Evolutionary conservation across 2,113 vertebrate species (phyloP).

Genomic region (Polypterus bichir): DNA sequence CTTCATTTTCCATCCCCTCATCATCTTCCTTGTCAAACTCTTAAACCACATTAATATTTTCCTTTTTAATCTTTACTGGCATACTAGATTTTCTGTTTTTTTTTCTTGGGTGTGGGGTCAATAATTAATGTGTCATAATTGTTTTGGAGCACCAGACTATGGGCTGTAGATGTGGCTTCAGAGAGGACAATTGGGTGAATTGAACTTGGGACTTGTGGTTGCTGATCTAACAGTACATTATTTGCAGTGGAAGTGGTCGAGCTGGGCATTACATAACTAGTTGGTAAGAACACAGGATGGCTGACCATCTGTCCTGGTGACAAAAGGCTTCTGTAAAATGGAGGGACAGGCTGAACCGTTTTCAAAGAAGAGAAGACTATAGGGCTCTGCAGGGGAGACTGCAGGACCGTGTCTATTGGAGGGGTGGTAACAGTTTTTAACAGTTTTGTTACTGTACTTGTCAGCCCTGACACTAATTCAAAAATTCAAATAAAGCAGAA

Average conservation of each 20-base stretch:
- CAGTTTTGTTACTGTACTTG: too few species aligned
- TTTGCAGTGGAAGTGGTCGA: constrained; percentile 23
- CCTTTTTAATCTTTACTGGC: constrained; percentile 72
- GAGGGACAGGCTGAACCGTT: constrained; percentile 68
- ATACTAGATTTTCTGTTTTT: constrained; percentile 64
- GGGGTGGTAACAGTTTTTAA: constrained; percentile 44
- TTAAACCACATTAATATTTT: constrained; percentile 61
- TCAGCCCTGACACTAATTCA: too few species aligned
- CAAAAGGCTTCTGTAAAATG: constrained; percentile 69
- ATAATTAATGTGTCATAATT: constrained; percentile 47
- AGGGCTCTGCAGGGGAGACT: constrained; percentile 58
- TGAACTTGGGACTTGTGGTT: constrained; percentile 54
- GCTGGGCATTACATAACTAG: constrained; percentile 60
- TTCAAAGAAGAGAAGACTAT: constrained; percentile 63
- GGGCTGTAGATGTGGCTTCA: constrained; percentile 54
- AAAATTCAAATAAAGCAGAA: too few species aligned
- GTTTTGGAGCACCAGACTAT: constrained; percentile 47
- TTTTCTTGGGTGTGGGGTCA: constrained; percentile 61
- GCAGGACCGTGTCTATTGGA: constrained; percentile 57
- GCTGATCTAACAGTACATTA: constrained; percentile 43
- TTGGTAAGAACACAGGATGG: constrained; percentile 58
- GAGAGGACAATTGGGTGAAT: constrained; percentile 51
- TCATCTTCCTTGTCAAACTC: constrained; percentile 66
- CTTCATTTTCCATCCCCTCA: constrained; percentile 45
- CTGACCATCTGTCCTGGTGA: constrained; percentile 65